Base-by-base conservation (phyloP, 2,113 vertebrate species). In the Sardina pilchardus region DNA sequence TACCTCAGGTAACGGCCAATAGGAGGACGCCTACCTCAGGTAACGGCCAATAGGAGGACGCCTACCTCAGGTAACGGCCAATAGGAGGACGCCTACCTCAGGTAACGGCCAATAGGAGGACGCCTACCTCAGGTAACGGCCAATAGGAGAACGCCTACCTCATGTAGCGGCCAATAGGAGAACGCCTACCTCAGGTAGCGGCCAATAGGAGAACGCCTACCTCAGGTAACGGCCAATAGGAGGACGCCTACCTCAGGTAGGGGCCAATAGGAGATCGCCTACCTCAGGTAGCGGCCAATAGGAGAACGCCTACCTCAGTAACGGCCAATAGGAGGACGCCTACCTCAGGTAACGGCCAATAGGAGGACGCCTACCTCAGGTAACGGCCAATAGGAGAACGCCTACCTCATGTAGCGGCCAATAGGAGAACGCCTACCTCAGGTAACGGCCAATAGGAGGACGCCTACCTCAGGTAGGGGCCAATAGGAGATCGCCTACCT, bases 401-500 rank as follows among this genome's bases (percentile, higher is more conserved):
- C 21, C 21, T 56, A 9, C 12, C 16, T 56, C 53, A 45, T 1
- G 45, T 42, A 1, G 45, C 12, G 45, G 3, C 45, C 2, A 6
- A 56, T 5, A 1, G 21, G 14, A 56, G 53, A 56, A 12, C 53
- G 4, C 53, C 16, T 56, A 4, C 4, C 53, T 24, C 10, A 24
- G 21, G 21, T 24, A 56, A 5, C 53, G 16, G 63, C 53, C 48
- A 53, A 19, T 8, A 99, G 43, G 97, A 99, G 67, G 99, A 97
- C 2, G 67, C 89, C 1, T 97, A 94, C 84, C 95, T 97, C 90
- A 96, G 97, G 98, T 99, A 39, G n/a, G 14, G 17, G 45, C 53
- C 48, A 56, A 21, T 4, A 99, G 43, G 97, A 99, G 67, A 99
- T 97, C 2, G 67, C 89, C 1, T 97, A 94, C 84, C 95, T 97